A percentile compares a stretch with the other conserved stretches of the same genome.
These are phyloP conservation scores for Enteromius argenteus DNA, from an alignment of 2,797 vertebrate species.

Conservation along the genomic window DNA sequence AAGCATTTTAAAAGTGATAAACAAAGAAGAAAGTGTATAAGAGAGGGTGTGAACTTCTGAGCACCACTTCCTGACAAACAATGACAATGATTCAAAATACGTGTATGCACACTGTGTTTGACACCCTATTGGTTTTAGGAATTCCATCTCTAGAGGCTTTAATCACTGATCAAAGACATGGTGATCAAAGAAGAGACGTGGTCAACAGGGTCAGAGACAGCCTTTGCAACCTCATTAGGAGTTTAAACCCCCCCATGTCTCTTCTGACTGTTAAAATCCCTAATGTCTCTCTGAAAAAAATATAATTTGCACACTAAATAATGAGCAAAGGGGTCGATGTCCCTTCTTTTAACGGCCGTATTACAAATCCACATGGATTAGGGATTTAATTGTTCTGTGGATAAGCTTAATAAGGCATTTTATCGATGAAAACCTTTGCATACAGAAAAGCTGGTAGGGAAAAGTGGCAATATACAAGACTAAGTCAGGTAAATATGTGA, in stretches of 20 bases:
- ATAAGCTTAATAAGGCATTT: slow-evolving; percentile 70
- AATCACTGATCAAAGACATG: slow-evolving; percentile 39
- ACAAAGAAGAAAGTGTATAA: neutral
- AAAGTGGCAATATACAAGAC: slow-evolving; percentile 3
- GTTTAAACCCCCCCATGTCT: slow-evolving; percentile 18
- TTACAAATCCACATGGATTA: slow-evolving; percentile 77
- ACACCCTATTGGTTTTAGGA: neutral
- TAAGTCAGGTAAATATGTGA: neutral
- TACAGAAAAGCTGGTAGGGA: neutral
- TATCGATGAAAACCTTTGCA: slow-evolving; percentile 54
- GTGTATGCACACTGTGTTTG: slow-evolving; percentile 1
- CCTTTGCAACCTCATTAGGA: slow-evolving; percentile 37
- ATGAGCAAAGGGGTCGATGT: neutral
- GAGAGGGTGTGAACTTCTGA: neutral
- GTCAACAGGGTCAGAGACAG: slow-evolving; percentile 7
- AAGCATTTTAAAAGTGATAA: neutral
- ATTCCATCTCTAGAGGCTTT: slow-evolving; percentile 12
- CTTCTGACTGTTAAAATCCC: slow-evolving; percentile 13
- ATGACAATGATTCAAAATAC: neutral
- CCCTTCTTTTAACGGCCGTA: slow-evolving; percentile 68
- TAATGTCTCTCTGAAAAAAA: neutral
- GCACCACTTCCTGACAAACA: neutral
- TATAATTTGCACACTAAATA: neutral
- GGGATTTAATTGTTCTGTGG: slow-evolving; percentile 73
- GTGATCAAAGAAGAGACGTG: slow-evolving; percentile 41